Percentiles rank a stretch among this genome's conserved stretches.
These are phyloP conservation scores for Synanthedon andrenaeformis DNA, from an alignment of 2,888 invertebrate genomes.

Conservation along the genomic window DNA sequence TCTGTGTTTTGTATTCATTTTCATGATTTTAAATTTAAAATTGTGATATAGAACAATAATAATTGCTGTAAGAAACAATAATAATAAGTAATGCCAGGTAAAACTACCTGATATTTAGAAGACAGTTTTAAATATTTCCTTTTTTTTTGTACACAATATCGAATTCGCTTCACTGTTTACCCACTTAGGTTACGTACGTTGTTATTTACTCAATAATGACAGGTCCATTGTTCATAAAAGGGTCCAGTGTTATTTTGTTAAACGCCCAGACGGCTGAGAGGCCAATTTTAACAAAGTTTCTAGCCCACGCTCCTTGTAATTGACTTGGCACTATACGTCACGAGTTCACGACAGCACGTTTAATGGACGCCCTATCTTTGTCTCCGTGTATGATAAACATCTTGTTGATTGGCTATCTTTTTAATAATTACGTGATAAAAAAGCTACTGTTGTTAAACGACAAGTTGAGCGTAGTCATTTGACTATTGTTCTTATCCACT, in stretches of 20 bases:
- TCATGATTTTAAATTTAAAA: no score
- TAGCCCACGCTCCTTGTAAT: conserved; percentile 14
- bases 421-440: neutral
- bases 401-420: conserved; percentile 3
- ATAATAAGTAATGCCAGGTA: no score
- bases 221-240: neutral
- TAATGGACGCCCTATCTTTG: conserved; percentile 2
- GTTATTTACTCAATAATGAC: neutral
- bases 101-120: no score
- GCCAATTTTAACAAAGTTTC: neutral
- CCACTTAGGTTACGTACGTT: conserved; percentile 1
- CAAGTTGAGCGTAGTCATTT: no score
- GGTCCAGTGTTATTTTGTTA: neutral
- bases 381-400: conserved; percentile 1
- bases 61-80: no score
- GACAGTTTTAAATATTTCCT: no score
- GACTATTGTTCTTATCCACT: no score
- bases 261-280: neutral
- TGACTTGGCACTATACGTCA: conserved; percentile 13
- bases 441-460: no score
- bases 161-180: neutral
- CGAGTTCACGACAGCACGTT: conserved; percentile 19
- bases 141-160: no score
- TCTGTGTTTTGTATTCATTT: no score
- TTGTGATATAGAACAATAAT: no score